Percentiles rank a stretch among this genome's conserved stretches.
These are phyloP conservation scores for Cladopsammia gracilis DNA, from an alignment of 64 coral and sea anemone genomes.

Conservation along the genomic window DNA sequence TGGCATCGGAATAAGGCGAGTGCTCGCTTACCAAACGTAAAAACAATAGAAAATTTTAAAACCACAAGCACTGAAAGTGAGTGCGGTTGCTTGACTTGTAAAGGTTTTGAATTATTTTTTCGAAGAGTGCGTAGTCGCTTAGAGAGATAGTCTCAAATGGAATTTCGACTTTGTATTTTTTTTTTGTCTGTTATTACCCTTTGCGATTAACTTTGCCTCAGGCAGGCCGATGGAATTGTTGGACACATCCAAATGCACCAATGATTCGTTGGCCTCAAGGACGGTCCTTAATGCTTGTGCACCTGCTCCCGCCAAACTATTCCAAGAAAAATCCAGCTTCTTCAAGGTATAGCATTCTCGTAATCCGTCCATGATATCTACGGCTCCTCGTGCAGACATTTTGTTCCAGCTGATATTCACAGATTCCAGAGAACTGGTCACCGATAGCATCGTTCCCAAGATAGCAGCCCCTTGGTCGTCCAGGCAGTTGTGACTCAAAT, in stretches of 20 bases:
- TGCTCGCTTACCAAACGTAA: too few species aligned
- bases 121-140: too few species aligned
- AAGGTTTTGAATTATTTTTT: too few species aligned
- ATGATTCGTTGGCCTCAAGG: slow-evolving; percentile 26
- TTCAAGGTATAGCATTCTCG: slow-evolving; percentile 38
- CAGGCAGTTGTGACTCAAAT: slow-evolving; percentile 32
- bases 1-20: too few species aligned
- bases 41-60: too few species aligned
- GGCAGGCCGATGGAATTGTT: slow-evolving; percentile 22
- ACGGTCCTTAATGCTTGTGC: slow-evolving; percentile 9
- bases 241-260: slow-evolving; percentile 17
- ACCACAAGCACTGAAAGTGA: too few species aligned
- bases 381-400: slow-evolving; percentile 25
- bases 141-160: too few species aligned
- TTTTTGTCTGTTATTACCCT: neutral
- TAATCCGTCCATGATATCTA: neutral
- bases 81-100: too few species aligned
- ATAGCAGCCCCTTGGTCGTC: slow-evolving; percentile 13
- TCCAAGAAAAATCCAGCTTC: slow-evolving; percentile 57
- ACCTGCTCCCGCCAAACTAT: slow-evolving; percentile 29
- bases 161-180: too few species aligned
- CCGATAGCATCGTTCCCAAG: neutral
- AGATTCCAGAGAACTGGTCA: slow-evolving; percentile 21
- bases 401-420: slow-evolving; percentile 62
- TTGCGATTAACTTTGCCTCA: slow-evolving; percentile 43